Percentiles rank a stretch among this genome's conserved stretches.
Conservation (phyloP, 2,113 vertebrate species). For the Cochlearius cochlearius region DNA sequence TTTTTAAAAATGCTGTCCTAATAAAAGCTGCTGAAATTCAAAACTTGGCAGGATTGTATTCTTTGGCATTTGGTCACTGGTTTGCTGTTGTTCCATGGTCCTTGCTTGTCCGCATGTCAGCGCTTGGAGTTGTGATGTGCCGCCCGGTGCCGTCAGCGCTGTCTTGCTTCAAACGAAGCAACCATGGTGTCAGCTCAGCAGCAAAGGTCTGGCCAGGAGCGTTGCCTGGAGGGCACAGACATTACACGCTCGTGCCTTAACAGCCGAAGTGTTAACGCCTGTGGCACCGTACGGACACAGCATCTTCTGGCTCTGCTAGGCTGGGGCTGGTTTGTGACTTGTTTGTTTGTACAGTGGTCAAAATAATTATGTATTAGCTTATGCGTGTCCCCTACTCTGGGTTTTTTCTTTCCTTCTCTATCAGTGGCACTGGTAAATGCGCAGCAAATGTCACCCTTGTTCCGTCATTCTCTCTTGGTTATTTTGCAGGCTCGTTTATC, state of each 20-base stretch:
- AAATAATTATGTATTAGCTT: not conserved
- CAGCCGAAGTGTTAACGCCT: not conserved
- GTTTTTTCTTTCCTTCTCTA: not conserved
- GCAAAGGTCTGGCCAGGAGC: not conserved
- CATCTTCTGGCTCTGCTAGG: rapidly evolving
- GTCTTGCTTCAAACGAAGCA: not conserved
- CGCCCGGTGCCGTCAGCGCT: not conserved
- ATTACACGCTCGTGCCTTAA: rapidly evolving
- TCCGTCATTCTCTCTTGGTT: not conserved
- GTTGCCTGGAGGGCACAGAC: not conserved
- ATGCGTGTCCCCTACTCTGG: rapidly evolving
- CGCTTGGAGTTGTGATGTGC: not conserved
- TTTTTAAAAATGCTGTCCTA: not conserved
- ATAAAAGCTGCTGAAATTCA: not conserved
- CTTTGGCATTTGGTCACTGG: not conserved
- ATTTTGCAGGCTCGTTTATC: not conserved
- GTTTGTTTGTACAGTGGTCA: not conserved
- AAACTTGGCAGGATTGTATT: not conserved
- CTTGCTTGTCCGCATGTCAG: not conserved
- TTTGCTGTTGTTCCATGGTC: not conserved
- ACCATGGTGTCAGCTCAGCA: not conserved
- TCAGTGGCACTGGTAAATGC: not conserved
- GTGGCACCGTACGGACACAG: rapidly evolving
- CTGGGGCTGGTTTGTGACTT: not conserved
- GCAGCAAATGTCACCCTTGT: not conserved